These are phyloP conservation scores for Dolomedes plantarius DNA, from an alignment of 2,888 invertebrate genomes.

Conservation along the genomic window DNA sequence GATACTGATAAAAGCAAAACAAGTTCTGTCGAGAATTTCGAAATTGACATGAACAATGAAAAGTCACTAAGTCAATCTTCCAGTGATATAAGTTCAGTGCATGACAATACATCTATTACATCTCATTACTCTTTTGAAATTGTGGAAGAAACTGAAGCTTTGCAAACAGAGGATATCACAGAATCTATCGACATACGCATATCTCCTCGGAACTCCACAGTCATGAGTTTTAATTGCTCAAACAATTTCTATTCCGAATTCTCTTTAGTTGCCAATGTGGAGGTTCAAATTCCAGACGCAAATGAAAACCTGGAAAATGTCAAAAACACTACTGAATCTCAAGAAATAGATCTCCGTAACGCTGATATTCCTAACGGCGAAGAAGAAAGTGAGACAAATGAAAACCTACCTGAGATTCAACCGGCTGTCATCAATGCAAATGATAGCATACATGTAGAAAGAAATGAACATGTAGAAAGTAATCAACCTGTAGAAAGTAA, in stretches of 20 bases:
- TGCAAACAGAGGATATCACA: constrained; percentile 51
- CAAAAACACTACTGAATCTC: background rate
- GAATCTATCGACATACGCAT: constrained; percentile 57
- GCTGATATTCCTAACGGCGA: background rate
- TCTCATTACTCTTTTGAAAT: constrained; percentile 39
- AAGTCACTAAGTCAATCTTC: constrained; percentile 5
- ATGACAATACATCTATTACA: constrained; percentile 22
- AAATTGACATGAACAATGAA: constrained; percentile 27
- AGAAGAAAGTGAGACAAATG: background rate
- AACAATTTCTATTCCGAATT: constrained; percentile 37
- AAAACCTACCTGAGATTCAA: background rate
- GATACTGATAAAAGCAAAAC: background rate
- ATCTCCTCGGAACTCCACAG: constrained; percentile 50
- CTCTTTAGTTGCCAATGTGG: constrained; percentile 47
- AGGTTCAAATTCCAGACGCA: constrained; percentile 29
- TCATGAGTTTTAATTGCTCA: constrained; percentile 36
- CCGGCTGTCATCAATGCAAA: background rate
- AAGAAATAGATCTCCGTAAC: background rate
- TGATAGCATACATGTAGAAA: background rate
- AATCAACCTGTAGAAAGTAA: too few relatives aligned
- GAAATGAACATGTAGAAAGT: background rate
- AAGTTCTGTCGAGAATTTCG: constrained; percentile 31
- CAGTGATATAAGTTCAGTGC: constrained; percentile 3
- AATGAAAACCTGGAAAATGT: background rate
- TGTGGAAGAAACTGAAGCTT: constrained; percentile 46